Conservation (phyloP, 64 coral and sea anemone species). For the Stichodactyla helianthus region DNA sequence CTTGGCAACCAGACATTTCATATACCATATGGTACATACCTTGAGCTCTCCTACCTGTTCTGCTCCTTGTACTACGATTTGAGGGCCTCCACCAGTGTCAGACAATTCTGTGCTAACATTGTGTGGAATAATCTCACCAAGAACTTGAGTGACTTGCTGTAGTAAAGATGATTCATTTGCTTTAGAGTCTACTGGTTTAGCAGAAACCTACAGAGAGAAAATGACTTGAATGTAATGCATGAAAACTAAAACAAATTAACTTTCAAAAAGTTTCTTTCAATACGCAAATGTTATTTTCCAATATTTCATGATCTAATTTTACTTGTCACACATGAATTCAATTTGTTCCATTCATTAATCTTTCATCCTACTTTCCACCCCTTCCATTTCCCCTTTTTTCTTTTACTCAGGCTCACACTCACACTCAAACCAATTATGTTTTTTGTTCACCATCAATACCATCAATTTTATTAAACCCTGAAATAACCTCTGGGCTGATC, state of each 20-base stretch:
- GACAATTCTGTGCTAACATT: constrained; percentile 75
- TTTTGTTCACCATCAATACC: too few species aligned
- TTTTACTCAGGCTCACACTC: too few species aligned
- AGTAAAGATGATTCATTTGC: constrained; percentile 59
- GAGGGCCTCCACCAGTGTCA: constrained; percentile 56
- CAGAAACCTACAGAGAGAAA: not conserved
- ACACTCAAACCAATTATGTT: too few species aligned
- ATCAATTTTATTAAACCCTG: too few species aligned
- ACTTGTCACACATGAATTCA: too few species aligned
- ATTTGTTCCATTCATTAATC: too few species aligned
- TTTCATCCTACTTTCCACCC: too few species aligned
- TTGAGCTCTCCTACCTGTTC: constrained; percentile 82
- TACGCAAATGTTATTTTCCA: too few species aligned
- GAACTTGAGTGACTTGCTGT: constrained; percentile 80
- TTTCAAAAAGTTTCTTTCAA: too few species aligned
- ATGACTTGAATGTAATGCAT: not conserved
- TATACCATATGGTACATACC: constrained; percentile 11
- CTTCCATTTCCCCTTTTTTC: too few species aligned
- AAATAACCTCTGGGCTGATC: too few species aligned
- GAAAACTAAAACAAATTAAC: not conserved
- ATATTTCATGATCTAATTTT: too few species aligned
- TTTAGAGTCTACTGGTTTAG: constrained; percentile 37
- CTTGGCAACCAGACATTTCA: not conserved
- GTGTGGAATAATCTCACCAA: constrained; percentile 83
- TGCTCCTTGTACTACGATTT: constrained; percentile 79